Base-by-base conservation (phyloP, 2,888 invertebrate genomes). In the Acleris sparsana region DNA sequence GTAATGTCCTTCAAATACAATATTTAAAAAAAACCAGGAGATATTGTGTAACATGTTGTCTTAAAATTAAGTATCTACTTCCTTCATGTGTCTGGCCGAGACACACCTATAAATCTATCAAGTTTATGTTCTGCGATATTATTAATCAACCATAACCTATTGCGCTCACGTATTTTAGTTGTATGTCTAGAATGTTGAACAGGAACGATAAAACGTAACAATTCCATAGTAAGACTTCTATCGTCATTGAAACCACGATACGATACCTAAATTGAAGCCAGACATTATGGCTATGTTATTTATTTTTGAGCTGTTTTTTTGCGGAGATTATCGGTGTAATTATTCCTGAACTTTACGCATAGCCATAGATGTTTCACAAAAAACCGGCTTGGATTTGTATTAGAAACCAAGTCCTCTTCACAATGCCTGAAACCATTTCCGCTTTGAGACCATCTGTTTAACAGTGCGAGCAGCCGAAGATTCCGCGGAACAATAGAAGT, bases 91-190 rank as follows among this genome's bases (percentile, higher is more conserved):
- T 48, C 46, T 22, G 49, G 33, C 18, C 49, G 44, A n/a, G n/a
- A 13, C 44, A 29, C 25, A 16, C 20, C 60, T 65, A 65, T 60
- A 55, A 65, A 65, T 65, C 64, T 63, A 48, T 18, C 59, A 53
- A 51, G 60, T 60, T 65, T n/a, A 61, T 65, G 51, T 61, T 56
- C 9, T 29, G 43, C 49, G 25, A 52, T 46, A 33, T 49, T 46
- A 44, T 57, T 66, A 62, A 66, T 66, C 33, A 62, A 53, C 22
- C 46, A 57, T 48, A 11, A 66, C 9, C 46, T 3, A 66, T 62
- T 62, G 57, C 62, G 57, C n/a, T 57, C 66, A 66, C 66, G 66
- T 62, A 48, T 46, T 44, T 49, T 3, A 43, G 25, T 33, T 33
- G 49, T 49, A 20, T 18, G 52, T 33, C 33, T 51, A 57, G 66